Base-by-base conservation (phyloP, 2,113 vertebrate species). In the Meleagris gallopavo region DNA sequence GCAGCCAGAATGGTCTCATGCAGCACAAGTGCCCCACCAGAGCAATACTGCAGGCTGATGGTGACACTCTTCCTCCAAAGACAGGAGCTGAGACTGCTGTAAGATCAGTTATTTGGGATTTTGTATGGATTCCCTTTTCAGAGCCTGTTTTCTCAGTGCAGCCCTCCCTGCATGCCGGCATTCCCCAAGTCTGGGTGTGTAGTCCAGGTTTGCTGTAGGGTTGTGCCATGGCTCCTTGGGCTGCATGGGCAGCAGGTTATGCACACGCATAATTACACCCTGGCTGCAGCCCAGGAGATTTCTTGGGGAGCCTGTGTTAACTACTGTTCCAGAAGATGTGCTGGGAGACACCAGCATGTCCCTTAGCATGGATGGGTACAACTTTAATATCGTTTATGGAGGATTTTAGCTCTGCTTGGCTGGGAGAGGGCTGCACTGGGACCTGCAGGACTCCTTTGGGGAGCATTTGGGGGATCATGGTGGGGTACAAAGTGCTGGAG, bases 111-210 rank as follows among this genome's bases (percentile, higher is more conserved):
- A 32, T 32, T 48, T n/a, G 32, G 58, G 52, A 2, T 0, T 14
- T 38, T 69, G 27, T 22, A 11, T 13, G 4, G 41, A 11, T 18
- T 81, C n/a, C 27, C 38, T 19, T 34, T n/a, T 45, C 22, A n/a
- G 52, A 32, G 40, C 52, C 19, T 2, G 0, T 34, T 60, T 72
- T 58, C 4, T 22, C 0, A 1, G 22, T 36, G 45, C 72, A 22
- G 64, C 29, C 3, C 40, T n/a, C 9, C 8, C 0, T 2, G n/a
- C 5, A 4, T 1, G 3, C 67, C 34, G 2, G 62, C 4, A 54
- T 19, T 74, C 78, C 70, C 20, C 1, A 38, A 64, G 9, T 0
- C 27, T 13, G 48, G 61, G 46, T 83, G 88, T 83, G 43, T 57
- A 46, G 83, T 38, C 60, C 38, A 21, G 78, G 61, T 62, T 54